A percentile compares a stretch with the other conserved stretches of the same genome.
These are phyloP conservation scores for Hylaeus volcanicus DNA, from an alignment of 1,140 invertebrate genomes.

Conservation along the genomic window DNA sequence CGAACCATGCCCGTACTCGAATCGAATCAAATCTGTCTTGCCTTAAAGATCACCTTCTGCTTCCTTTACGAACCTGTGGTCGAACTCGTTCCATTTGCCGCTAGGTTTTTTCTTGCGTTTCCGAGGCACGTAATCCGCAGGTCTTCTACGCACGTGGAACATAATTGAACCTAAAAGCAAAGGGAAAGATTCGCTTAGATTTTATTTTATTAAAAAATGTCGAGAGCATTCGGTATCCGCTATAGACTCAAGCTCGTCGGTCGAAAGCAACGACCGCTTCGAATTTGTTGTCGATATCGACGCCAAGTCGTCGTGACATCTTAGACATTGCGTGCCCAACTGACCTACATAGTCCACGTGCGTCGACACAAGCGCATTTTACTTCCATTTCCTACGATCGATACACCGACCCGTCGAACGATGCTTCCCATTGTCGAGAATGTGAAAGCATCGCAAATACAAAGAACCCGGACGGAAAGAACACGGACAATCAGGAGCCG, in stretches of 20 bases:
- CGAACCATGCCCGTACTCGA: too few relatives aligned
- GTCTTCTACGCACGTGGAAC: slow-evolving; percentile 94
- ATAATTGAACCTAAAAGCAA: slow-evolving; percentile 90
- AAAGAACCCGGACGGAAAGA: neutral
- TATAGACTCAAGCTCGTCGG: too few relatives aligned
- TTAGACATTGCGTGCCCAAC: neutral
- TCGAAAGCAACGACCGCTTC: neutral
- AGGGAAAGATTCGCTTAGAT: neutral
- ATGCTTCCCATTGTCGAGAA: neutral
- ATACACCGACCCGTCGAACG: slow-evolving; percentile 2
- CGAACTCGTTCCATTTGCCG: slow-evolving; percentile 80
- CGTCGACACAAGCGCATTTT: neutral
- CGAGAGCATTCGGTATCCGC: too few relatives aligned
- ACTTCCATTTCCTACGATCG: slow-evolving; percentile 16
- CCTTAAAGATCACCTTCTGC: too few relatives aligned
- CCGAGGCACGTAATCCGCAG: slow-evolving; percentile 92
- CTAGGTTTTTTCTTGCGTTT: slow-evolving; percentile 94
- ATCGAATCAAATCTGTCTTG: too few relatives aligned
- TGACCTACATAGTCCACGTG: slow-evolving; percentile 25
- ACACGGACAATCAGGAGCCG: too few relatives aligned
- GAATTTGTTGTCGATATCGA: neutral
- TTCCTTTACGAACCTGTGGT: slow-evolving; percentile 70
- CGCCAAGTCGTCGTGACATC: neutral
- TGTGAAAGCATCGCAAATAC: neutral
- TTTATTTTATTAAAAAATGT: too few relatives aligned